These are phyloP conservation scores for Atta cephalotes DNA, from an alignment of 1,140 invertebrate genomes.

Conservation along the genomic window DNA sequence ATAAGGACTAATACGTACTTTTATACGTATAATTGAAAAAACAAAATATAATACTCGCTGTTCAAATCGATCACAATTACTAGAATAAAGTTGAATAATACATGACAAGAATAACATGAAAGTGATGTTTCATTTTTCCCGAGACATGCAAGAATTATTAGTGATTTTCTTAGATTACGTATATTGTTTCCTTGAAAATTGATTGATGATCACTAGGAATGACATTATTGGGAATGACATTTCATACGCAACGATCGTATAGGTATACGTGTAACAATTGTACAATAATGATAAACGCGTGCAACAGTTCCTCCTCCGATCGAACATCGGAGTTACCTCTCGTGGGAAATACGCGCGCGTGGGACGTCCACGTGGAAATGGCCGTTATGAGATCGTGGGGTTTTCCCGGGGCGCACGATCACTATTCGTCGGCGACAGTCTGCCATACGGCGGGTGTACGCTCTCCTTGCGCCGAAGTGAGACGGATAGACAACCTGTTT, in stretches of 20 bases:
- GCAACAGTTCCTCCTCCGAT: neutral
- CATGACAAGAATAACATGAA: neutral
- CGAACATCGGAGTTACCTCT: conserved; percentile 18
- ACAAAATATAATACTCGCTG: neutral
- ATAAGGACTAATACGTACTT: neutral
- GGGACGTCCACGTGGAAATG: conserved; percentile 73
- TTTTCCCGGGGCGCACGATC: conserved; percentile 69
- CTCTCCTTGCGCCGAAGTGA: conserved; percentile 68
- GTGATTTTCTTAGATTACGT: neutral
- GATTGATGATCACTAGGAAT: neutral
- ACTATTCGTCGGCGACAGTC: conserved; percentile 56
- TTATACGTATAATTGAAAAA: neutral
- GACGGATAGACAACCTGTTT: conserved; percentile 82
- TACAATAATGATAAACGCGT: neutral
- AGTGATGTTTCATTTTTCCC: neutral
- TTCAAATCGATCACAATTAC: neutral
- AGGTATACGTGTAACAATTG: neutral
- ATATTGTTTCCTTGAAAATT: neutral
- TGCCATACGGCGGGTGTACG: conserved; percentile 64
- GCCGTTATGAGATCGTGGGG: conserved; percentile 30
- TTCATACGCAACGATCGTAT: neutral
- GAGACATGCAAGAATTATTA: neutral
- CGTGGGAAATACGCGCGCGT: conserved; percentile 15
- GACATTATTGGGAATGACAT: neutral
- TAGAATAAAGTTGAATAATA: neutral